These are phyloP conservation scores for Trichonephila clavipes DNA, from an alignment of 1,140 invertebrate species.

Conservation along the genomic window DNA sequence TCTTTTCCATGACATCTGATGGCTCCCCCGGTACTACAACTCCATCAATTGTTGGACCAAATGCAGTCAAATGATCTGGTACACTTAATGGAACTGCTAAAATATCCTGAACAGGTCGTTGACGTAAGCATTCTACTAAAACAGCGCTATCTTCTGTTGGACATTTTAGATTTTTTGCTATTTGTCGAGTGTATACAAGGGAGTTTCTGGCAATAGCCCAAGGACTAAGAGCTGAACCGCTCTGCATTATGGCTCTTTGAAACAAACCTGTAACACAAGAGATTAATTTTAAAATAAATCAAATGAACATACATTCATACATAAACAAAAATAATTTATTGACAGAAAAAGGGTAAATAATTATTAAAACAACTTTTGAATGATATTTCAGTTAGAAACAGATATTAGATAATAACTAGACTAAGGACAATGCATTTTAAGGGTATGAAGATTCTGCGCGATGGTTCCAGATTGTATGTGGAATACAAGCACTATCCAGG, in stretches of 20 bases:
- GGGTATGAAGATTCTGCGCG: too few species aligned
- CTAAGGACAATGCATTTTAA: too few species aligned
- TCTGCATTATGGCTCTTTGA: constrained; percentile 96
- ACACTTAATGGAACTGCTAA: constrained; percentile 89
- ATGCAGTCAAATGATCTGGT: constrained; percentile 91
- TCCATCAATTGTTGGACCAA: constrained; percentile 94
- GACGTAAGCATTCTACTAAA: constrained; percentile 91
- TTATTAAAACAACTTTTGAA: too few species aligned
- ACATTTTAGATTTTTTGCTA: constrained; percentile 93
- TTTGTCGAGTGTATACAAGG: constrained; percentile 90
- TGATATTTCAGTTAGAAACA: too few species aligned
- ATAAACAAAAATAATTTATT: too few species aligned
- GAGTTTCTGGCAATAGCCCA: constrained; percentile 95
- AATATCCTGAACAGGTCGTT: constrained; percentile 89
- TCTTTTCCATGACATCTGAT: constrained; percentile 66
- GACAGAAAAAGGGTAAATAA: too few species aligned
- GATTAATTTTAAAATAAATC: neutral
- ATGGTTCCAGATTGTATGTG: too few species aligned
- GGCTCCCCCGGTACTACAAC: constrained; percentile 92
- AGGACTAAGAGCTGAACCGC: constrained; percentile 94
- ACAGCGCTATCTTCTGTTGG: constrained; percentile 82
- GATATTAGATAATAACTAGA: too few species aligned
- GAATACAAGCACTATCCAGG: too few species aligned
- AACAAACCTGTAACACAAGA: constrained; percentile 88
- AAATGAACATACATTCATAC: too few species aligned